These are phyloP conservation scores for Hypselothyrea guttata DNA, from an alignment of 2,888 invertebrate genomes.

Conservation along the genomic window DNA sequence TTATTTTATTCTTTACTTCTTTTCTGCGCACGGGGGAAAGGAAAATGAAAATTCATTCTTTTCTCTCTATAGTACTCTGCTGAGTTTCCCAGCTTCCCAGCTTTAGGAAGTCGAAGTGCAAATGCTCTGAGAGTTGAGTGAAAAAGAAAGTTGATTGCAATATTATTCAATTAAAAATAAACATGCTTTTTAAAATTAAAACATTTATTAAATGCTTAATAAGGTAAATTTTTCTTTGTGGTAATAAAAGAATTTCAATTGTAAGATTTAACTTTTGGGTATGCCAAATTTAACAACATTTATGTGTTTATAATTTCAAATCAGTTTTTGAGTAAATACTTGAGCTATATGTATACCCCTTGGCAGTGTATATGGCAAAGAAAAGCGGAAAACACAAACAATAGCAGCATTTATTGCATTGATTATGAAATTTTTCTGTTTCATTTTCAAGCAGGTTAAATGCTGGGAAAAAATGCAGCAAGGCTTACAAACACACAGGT, in stretches of 20 bases:
- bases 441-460: slow-evolving; percentile 52
- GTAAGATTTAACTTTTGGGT: too few species aligned
- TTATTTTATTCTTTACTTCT: slow-evolving; percentile 4
- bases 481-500: slow-evolving; percentile 9
- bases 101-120: slow-evolving; percentile 2
- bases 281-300: too few species aligned
- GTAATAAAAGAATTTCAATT: too few species aligned
- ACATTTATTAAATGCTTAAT: too few species aligned
- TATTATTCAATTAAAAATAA: too few species aligned
- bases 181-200: too few species aligned
- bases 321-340: too few species aligned
- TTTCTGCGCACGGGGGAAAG: slow-evolving; percentile 22
- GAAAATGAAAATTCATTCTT: slow-evolving; percentile 48
- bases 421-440: slow-evolving; percentile 62
- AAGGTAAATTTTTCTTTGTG: too few species aligned
- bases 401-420: slow-evolving; percentile 55
- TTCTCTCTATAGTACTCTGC: slow-evolving; percentile 16
- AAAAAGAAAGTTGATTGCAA: too few species aligned
- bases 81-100: slow-evolving; percentile 10
- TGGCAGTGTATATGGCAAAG: not conserved
- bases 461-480: slow-evolving; percentile 58
- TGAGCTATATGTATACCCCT: too few species aligned
- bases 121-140: too few species aligned
- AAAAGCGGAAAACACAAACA: slow-evolving; percentile 38
- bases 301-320: too few species aligned